Evolutionary conservation across 1,140 invertebrate genomes (phyloP), one percentile per base, ranked within the genome.

Genomic region (Macrosteles quadrilineatus): DNA sequence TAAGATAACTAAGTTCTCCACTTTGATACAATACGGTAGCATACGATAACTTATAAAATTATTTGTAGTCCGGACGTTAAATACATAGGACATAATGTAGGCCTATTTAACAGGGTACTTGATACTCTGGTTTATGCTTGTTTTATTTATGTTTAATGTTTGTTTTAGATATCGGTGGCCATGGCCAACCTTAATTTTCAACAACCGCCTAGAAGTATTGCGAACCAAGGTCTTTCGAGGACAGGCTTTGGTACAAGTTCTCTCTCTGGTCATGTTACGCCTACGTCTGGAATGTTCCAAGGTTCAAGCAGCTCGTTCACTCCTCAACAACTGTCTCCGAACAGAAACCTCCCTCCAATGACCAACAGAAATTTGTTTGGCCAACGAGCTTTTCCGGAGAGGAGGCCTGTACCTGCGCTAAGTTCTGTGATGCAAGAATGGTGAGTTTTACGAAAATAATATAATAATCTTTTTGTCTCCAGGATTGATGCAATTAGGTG

Each of bases 161-260:
- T 4, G 4, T 67, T 72, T 6, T n/a, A 57, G 47, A 36, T 55
- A 27, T 65, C 72, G 55, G 87, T 85, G 55, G 36, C 53, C 87
- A 91, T 91, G 89, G 89, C 89, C 85, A 91, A 91, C 85, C 85
- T 91, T 86, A 91, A 91, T 84, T 91, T 91, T 82, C 89, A 91
- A 82, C 89, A 90, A 82, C 88, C 89, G 40, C 76, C 77, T 25
- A 72, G 76, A 55, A 76, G 75, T 71, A 76, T 77, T 50, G 73
- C 74, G 17, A 76, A 82, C 82, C 80, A 89, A 81, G 84, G 83
- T 74, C 79, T 86, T 77, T 80, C 86, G 77, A 85, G 85, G 81
- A 85, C 87, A 73, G 83, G 84, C 71, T 86, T 86, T 76, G 81
- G 82, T 76, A 82, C 80, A 77, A 85, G 81, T 78, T 84, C 84